A percentile compares a stretch with the other conserved stretches of the same genome.
Evolutionary conservation across 2,113 vertebrate genomes (phyloP).

Genomic region (Elephas maximus): DNA sequence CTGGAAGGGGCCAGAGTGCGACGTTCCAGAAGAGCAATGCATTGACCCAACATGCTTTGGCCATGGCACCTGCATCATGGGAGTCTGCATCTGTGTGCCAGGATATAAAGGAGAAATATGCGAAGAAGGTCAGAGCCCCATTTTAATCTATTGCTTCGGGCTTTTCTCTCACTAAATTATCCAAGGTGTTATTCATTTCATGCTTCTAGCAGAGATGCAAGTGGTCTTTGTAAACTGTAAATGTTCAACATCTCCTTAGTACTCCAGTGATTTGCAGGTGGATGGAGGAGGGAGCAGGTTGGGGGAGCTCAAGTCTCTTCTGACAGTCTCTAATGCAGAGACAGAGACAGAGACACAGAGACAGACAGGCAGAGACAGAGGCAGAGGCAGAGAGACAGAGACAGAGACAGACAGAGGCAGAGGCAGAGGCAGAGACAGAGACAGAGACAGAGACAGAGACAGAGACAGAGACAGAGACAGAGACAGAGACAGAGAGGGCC

Average conservation of each 20-base stretch:
- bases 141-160: conserved; percentile 60
- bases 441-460: too few species aligned
- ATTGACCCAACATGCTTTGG: conserved; percentile 98
- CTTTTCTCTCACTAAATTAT: conserved; percentile 56
- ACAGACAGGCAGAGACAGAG: too few species aligned
- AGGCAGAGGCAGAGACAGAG: too few species aligned
- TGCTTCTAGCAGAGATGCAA: not conserved
- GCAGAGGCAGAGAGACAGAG: too few species aligned
- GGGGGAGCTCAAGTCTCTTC: not conserved
- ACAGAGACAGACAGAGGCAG: too few species aligned
- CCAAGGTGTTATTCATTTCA: not conserved
- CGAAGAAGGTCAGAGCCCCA: conserved; percentile 93
- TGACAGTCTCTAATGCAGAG: not conserved
- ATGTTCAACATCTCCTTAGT: conserved; percentile 32
- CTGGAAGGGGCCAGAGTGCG: conserved; percentile 98
- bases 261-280: not conserved
- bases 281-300: not conserved
- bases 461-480: too few species aligned
- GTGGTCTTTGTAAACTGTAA: not conserved
- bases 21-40: conserved; percentile 97
- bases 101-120: conserved; percentile 98
- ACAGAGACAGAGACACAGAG: too few species aligned
- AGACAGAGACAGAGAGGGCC: too few species aligned
- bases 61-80: conserved; percentile 96
- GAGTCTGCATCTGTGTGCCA: conserved; percentile 95